Evolutionary conservation across 2,797 vertebrate species (phyloP), one percentile per base, ranked within the genome.

Genomic region (Cyprinodon diabolis): DNA sequence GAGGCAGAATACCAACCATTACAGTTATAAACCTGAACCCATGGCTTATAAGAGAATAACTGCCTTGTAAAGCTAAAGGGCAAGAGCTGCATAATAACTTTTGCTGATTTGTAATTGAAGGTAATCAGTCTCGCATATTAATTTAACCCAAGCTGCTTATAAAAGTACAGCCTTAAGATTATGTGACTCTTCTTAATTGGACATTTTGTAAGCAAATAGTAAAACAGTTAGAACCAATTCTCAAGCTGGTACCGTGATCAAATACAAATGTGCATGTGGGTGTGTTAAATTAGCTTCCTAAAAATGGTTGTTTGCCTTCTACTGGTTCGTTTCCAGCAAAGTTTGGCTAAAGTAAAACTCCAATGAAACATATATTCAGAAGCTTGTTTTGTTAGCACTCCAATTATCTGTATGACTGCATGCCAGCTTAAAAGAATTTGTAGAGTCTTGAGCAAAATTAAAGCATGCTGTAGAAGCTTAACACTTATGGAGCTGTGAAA

Each of bases 1-100:
- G 40, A 75, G 66, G 45, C 37, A 17, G 12, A 47, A 30, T 21
- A n/a, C 62, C 68, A 69, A 68, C 62, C 17, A 56, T 37, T 52
- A 74, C 62, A 79, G 54, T 43, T 37, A 56, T 56, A 56, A 71
- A 75, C 60, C 68, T 1, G 47, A 23, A 48, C 1, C 55, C 19
- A 35, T 52, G 37, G 57, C 35, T 66, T 69, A 67, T 13, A 60
- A 15, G 3, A 62, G 1, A 62, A 21, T 54, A 71, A 58, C 21
- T 6, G 13, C 47, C 35, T 69, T 75, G 67, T 66, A 0, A 68
- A 69, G 66, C 30, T 4, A 69, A 71, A 55, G 25, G 10, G 55
- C 40, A 70, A 57, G 37, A 47, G 14, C 54, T 35, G 54, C 9
- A 52, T 69, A 37, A 43, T 66, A 10, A 6, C 65, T 69, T 55